Percentiles rank a stretch among this genome's conserved stretches.
Conservation (phyloP, 2,797 vertebrate genomes). For the Siniperca obscura region DNA sequence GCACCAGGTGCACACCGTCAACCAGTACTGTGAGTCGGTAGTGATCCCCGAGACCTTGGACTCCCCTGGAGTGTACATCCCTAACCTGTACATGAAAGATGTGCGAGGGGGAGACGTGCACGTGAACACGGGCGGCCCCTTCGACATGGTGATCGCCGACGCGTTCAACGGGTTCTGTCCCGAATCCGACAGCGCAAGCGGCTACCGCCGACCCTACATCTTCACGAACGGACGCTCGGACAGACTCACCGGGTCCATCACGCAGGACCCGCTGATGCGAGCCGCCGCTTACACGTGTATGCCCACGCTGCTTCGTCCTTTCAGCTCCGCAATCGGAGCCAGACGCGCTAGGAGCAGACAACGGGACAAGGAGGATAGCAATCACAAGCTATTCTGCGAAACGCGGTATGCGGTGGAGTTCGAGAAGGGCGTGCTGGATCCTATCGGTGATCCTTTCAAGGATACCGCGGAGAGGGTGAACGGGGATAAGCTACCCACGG, state of each 20-base stretch:
- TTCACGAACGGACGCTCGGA: constrained; percentile 21
- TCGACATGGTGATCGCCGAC: constrained; percentile 30
- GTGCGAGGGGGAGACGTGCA: constrained; percentile 17
- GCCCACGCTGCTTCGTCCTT: constrained; percentile 13
- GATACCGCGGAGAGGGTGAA: constrained; percentile 12
- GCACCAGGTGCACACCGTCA: constrained; percentile 1
- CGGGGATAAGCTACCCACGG: background rate
- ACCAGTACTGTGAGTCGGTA: constrained; percentile 22
- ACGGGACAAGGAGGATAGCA: background rate
- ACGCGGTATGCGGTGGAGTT: background rate
- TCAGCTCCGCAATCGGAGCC: background rate
- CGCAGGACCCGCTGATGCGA: background rate
- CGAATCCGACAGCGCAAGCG: constrained; percentile 15
- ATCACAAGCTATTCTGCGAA: background rate
- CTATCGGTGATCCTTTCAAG: constrained; percentile 12
- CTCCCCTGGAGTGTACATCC: constrained; percentile 5
- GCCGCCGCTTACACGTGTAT: constrained; percentile 28
- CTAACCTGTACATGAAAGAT: constrained; percentile 46
- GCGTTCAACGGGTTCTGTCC: constrained; percentile 36
- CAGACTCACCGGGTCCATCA: background rate
- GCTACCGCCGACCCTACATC: constrained; percentile 21
- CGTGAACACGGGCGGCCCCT: background rate
- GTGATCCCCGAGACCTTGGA: constrained; percentile 26
- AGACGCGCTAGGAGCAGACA: no score
- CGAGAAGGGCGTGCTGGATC: constrained; percentile 7